Base-by-base conservation (phyloP, 2,113 vertebrate species). In the Cyprinodon tularosa region DNA sequence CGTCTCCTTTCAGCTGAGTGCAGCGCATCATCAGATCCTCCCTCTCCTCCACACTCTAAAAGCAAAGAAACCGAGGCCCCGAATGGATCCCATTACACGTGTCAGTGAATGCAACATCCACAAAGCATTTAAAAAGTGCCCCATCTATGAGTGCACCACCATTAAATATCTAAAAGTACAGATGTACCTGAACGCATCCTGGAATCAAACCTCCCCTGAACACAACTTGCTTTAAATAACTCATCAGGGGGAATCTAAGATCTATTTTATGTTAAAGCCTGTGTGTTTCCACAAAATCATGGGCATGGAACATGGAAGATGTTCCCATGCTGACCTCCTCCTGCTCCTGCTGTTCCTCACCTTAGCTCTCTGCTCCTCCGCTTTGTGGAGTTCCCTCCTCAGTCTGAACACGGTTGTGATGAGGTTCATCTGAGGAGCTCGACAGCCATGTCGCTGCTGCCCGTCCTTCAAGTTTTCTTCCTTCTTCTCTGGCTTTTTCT, bases 11-110 rank as follows among this genome's bases (percentile, higher is more conserved):
- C 75, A 98, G 93, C 17, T 94, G 94, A 0, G 72, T 81, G 38
- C 95, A 96, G 68, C 91, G 92, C 1, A 98, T 85, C 65, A 96
- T 95, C 0, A 95, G 80, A 81, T 95, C 84, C 82, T 98, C 96
- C 81, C 94, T 96, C 83, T 97, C 95, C 73, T 96, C 95, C 66
- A 65, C 5, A n/a, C 88, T 93, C 97, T 98, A 38, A 65, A 86
- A 65, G 68, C 15, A 66, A 38, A 72, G 62, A 45, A 37, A 15
- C 20, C 6, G 44, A 75, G n/a, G 36, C 61, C 62, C 66, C 62
- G 44, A 75, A 20, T 10, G 44, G 38, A 29, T 15, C 57, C 48
- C 45, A 12, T 10, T 57, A 20, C 20, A 44, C 11, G 9, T 42
- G 63, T 62, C 44, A 29, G 5, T 68, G 73, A 74, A 29, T 12